Evolutionary conservation across 1,140 invertebrate species (phyloP).

Genomic region (Camponotus pennsylvanicus): DNA sequence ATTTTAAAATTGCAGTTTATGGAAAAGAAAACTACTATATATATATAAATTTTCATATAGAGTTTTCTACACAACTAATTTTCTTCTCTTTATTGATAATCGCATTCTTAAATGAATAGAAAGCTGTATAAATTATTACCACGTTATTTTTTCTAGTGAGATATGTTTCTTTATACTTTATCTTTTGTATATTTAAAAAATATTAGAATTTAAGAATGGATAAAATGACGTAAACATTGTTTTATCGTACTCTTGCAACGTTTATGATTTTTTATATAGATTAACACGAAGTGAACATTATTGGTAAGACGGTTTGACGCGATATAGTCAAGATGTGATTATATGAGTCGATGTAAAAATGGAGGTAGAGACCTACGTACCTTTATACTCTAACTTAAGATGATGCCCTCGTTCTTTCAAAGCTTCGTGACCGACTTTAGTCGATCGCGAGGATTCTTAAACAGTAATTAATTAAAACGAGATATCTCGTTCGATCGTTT

Average conservation of each 20-base stretch:
- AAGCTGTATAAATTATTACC: background rate
- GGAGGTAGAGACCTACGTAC: conserved; percentile 71
- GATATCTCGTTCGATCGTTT: conserved; percentile 20
- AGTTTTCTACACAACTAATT: background rate
- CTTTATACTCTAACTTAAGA: conserved; percentile 81
- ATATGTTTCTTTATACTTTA: background rate
- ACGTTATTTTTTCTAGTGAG: background rate
- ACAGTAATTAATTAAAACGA: conserved; percentile 54
- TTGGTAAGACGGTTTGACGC: conserved; percentile 43
- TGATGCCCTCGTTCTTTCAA: conserved; percentile 85
- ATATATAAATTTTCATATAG: background rate
- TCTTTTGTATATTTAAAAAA: background rate
- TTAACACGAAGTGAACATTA: conserved; percentile 29
- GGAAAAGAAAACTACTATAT: background rate
- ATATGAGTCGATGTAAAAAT: conserved; percentile 24
- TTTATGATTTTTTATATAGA: background rate
- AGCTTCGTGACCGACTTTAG: conserved; percentile 74
- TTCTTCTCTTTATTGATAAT: background rate
- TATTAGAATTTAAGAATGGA: background rate
- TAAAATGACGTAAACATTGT: background rate
- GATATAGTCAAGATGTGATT: conserved; percentile 15
- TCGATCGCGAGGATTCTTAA: conserved; percentile 58
- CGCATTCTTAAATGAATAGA: background rate
- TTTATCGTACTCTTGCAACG: background rate
- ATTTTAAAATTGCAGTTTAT: background rate